phyloP scores from a whole-genome alignment of 2,797 vertebrate genomes.

The Siniperca scherzeri region DNA sequence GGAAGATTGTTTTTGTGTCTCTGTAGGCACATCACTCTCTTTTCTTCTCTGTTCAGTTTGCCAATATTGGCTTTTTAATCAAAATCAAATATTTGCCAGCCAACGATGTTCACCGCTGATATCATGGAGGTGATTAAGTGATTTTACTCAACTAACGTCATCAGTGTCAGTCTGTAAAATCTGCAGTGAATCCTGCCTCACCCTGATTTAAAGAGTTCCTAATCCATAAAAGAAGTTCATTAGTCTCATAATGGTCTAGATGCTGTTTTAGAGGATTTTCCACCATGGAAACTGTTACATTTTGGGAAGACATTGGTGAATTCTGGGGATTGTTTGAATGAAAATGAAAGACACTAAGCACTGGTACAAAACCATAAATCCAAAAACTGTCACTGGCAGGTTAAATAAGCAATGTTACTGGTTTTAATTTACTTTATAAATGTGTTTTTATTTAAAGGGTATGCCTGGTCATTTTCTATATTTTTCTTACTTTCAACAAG shows the following conservation, averaged over 20 bases:
- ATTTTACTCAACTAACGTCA: constrained; percentile 40
- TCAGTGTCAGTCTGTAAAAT: constrained; percentile 46
- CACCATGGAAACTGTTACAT: constrained; percentile 34
- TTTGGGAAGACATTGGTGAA: not conserved
- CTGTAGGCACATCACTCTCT: constrained; percentile 57
- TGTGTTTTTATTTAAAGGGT: constrained; percentile 45
- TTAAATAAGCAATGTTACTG: constrained; percentile 39
- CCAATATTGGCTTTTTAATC: constrained; percentile 66
- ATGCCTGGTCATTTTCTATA: not conserved
- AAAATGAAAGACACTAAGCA: not conserved
- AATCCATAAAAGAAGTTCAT: constrained; percentile 62
- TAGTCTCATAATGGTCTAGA: constrained; percentile 33
- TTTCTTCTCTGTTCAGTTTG: constrained; percentile 26
- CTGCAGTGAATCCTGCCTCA: constrained; percentile 41
- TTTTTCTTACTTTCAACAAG: constrained; percentile 34
- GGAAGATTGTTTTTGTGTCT: constrained; percentile 63
- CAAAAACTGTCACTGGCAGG: constrained; percentile 27
- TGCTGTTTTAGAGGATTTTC: constrained; percentile 40
- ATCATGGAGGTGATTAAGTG: constrained; percentile 46
- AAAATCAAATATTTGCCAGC: constrained; percentile 65
- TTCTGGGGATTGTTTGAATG: constrained; percentile 6
- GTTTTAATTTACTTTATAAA: constrained; percentile 41
- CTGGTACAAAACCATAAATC: constrained; percentile 29
- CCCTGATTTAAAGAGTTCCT: constrained; percentile 63
- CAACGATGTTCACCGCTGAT: constrained; percentile 30